Base-by-base conservation (phyloP, 2,797 vertebrate species). In the Echiichthys vipera region DNA sequence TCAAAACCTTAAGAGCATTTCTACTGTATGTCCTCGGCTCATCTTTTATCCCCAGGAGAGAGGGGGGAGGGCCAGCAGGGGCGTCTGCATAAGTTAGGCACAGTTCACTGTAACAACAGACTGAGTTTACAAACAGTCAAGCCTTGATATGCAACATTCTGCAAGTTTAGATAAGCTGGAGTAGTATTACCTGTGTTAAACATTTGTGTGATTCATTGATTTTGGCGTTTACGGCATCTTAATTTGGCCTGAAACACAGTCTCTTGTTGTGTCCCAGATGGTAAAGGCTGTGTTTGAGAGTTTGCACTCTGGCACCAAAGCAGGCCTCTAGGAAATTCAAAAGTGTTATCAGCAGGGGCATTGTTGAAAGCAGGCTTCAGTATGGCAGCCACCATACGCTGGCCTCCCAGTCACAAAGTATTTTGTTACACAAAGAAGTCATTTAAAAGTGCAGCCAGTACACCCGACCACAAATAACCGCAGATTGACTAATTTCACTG, bases 351-450 rank as follows among this genome's bases (percentile, higher is more conserved):
- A 84, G 74, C 78, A 65, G 77, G 68, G 84, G 54, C 72, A 57
- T 88, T 84, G 76, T 86, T 87, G 56, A 61, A 77, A 81, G 71
- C 58, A 46, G 79, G 67, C 73, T 71, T 64, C 65, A 71, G 79
- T 77, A 80, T 69, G 76, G 79, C 74, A 72, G 84, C 73, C 85
- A 81, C 72, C 78, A 47, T 73, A 64, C 18, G 4, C 57, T 71
- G 66, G 73, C 77, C 84, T 82, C 83, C 34, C 50, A 50, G 71
- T 77, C 56, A 66, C 65, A 71, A 81, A 84, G 67, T 82, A 79
- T 79, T 87, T 77, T 61, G 71, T 76, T 81, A 24, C 71, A 86
- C 80, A 85, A 86, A 77, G 65, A 80, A 80, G 59, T 80, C 40
- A 67, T 88, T 87, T 65, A 83, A 24, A 15, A 76, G 45, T 47